Evolutionary conservation across 2,113 vertebrate genomes (phyloP), one percentile per base, ranked within the genome.

Genomic region (Phaethornis superciliosus): DNA sequence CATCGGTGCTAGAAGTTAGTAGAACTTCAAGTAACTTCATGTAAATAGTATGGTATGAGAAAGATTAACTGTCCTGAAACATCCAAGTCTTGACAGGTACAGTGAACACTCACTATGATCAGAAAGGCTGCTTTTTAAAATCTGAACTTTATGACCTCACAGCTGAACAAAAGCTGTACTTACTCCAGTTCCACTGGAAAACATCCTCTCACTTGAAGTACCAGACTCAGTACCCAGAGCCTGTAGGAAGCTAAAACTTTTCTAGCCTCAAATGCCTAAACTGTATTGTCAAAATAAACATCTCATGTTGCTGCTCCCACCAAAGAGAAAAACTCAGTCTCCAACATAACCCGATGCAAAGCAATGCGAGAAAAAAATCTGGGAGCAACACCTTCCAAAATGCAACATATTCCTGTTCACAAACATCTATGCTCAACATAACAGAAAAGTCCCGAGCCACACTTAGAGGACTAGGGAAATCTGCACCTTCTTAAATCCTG

Each of bases 341-440:
- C 33, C 4, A 89, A 88, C 12, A 51, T 8, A 76, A 30, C 14
- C 14, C 56, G 7, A 32, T 30, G 12, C 47, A 93, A 87, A 35
- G 23, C 28, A 74, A 77, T 0, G 0, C 23, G 77, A 63, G 6
- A 72, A 11, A 89, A 79, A 79, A 69, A 28, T 9, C 33, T 14
- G 22, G 18, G 16, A 62, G 33, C 1, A 0, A 64, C 24, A 42
- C 4, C 20, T 67, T 42, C 9, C n/a, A 52, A 92, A 70, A 83
- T 52, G 14, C 54, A 52, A 19, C 15, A 10, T 4, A 35, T 33
- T 14, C 13, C 32, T 55, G 5, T 18, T 51, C 56, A 40, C 18
- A 60, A 85, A 74, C 5, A 40, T 1, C 32, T 9, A 33, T 1
- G 2, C 33, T 12, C 18, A 1, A 42, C 0, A 9, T 20, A 27